These are phyloP conservation scores for Allacma fusca DNA, from an alignment of 2,888 invertebrate species.

Conservation along the genomic window DNA sequence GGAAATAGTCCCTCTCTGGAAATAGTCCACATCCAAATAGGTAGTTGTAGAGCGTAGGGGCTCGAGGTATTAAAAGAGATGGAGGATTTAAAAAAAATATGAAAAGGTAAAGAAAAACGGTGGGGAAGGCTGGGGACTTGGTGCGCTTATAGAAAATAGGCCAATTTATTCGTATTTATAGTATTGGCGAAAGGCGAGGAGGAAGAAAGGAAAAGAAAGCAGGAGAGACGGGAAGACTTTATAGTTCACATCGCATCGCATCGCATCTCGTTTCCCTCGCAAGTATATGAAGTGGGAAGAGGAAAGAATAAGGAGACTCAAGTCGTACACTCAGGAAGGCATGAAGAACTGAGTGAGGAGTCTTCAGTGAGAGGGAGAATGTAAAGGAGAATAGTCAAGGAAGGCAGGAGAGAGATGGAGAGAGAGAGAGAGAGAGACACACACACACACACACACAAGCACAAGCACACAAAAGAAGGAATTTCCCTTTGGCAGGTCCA, in stretches of 20 bases:
- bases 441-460: conserved; percentile 9
- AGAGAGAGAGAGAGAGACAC: neutral
- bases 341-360: too few relatives aligned
- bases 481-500: conserved; percentile 39
- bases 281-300: neutral
- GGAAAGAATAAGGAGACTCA: neutral
- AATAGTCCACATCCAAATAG: too few relatives aligned
- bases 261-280: neutral
- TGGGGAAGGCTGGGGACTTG: neutral
- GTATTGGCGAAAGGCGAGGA: conserved; percentile 13
- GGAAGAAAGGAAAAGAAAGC: neutral
- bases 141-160: conserved; percentile 31
- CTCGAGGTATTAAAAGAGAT: too few relatives aligned
- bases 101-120: neutral
- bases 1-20: too few relatives aligned
- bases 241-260: too few relatives aligned
- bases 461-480: conserved; percentile 30
- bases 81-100: neutral
- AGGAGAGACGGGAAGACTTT: neutral
- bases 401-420: neutral
- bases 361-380: too few relatives aligned
- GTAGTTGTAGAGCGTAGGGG: too few relatives aligned
- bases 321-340: too few relatives aligned
- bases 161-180: conserved; percentile 37
- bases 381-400: neutral